phyloP scores from a whole-genome alignment of 2,888 invertebrate species.

The Ephialtes manifestator region DNA sequence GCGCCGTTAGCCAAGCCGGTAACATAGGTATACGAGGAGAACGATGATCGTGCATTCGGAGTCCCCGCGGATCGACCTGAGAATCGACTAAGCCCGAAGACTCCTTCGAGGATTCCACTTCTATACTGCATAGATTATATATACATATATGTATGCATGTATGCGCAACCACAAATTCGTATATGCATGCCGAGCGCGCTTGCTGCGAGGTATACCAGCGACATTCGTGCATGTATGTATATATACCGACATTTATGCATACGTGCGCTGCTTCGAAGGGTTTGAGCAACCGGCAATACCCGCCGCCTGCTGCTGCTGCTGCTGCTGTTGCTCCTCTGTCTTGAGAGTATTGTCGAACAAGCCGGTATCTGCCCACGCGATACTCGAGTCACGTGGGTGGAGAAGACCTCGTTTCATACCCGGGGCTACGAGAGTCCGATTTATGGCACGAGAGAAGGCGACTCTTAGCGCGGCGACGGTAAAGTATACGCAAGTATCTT shows the following conservation, averaged over 20 bases:
- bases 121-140: background rate
- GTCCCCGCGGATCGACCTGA: constrained; percentile 14
- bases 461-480: constrained; percentile 53
- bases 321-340: constrained; percentile 24
- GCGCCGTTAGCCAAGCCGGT: background rate
- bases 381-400: constrained; percentile 72
- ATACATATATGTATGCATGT: constrained; percentile 23
- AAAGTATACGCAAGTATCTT: constrained; percentile 25
- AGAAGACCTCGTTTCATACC: constrained; percentile 64
- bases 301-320: background rate
- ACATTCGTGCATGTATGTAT: constrained; percentile 31
- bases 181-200: constrained; percentile 26
- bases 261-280: constrained; percentile 27
- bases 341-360: constrained; percentile 77
- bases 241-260: constrained; percentile 15
- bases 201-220: background rate
- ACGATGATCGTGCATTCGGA: constrained; percentile 43
- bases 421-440: constrained; percentile 63
- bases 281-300: constrained; percentile 66
- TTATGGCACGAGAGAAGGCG: constrained; percentile 61
- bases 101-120: constrained; percentile 36
- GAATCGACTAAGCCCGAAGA: constrained; percentile 44
- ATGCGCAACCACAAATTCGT: constrained; percentile 21
- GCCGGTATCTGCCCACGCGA: constrained; percentile 79
- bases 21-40: constrained; percentile 31